These are phyloP conservation scores for Anodontia alba DNA, from an alignment of 2,888 invertebrate genomes.

Conservation along the genomic window DNA sequence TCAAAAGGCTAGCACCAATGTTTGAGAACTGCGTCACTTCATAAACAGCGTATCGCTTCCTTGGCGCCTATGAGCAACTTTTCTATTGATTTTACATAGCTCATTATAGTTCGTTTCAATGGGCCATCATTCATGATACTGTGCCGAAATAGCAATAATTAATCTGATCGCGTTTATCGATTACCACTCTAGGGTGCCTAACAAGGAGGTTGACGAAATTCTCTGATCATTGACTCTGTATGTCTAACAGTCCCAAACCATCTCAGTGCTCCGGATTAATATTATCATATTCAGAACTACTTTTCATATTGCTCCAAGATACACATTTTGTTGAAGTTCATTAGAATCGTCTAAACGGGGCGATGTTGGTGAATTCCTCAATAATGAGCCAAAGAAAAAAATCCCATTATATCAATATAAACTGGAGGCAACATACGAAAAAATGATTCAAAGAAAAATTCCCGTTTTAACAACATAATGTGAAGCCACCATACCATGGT, in stretches of 20 bases:
- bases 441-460: no score
- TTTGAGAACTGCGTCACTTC: not conserved
- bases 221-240: not conserved
- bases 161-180: slow-evolving; percentile 9
- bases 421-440: no score
- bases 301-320: no score
- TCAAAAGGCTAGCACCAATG: not conserved
- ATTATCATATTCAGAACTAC: no score
- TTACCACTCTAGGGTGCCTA: slow-evolving; percentile 6
- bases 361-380: no score
- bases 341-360: no score
- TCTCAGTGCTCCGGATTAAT: no score
- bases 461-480: no score
- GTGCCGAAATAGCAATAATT: slow-evolving; percentile 7
- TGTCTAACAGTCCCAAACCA: no score
- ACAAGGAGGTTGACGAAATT: not conserved
- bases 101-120: slow-evolving; percentile 17
- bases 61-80: slow-evolving; percentile 2
- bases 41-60: slow-evolving; percentile 8
- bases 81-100: slow-evolving; percentile 13
- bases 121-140: slow-evolving; percentile 14
- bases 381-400: no score
- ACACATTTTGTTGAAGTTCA: no score
- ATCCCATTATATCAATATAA: no score
- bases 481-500: not conserved